These are phyloP conservation scores for Sebastes elongatus DNA, from an alignment of 2,797 vertebrate species.

Conservation along the genomic window DNA sequence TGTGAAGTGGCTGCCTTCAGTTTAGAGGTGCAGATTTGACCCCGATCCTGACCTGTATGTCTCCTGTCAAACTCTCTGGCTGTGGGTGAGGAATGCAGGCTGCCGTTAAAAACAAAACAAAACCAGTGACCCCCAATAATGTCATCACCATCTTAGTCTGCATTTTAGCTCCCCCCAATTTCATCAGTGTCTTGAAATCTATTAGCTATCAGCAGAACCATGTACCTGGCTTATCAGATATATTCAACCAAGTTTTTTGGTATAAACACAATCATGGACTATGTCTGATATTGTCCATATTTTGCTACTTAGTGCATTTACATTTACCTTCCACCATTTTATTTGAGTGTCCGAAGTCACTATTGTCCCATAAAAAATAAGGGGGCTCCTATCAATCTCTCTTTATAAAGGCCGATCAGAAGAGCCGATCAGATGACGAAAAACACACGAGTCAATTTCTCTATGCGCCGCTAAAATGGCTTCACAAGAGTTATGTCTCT, in stretches of 20 bases:
- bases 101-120: background rate
- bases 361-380: background rate
- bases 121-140: background rate
- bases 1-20: conserved; percentile 29
- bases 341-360: background rate
- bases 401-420: too few relatives aligned
- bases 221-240: background rate
- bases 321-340: background rate
- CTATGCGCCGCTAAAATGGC: too few relatives aligned
- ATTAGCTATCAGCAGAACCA: background rate
- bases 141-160: background rate
- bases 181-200: background rate
- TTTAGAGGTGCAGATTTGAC: conserved; percentile 31
- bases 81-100: conserved; percentile 34
- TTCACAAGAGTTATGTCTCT: too few relatives aligned
- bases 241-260: background rate
- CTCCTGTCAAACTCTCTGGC: conserved; percentile 14
- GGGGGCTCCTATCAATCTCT: too few relatives aligned
- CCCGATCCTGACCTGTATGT: conserved; percentile 9
- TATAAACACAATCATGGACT: background rate
- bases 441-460: too few relatives aligned
- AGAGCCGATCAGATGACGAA: too few relatives aligned
- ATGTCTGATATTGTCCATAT: background rate
- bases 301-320: background rate
- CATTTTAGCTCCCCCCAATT: background rate